Evolutionary conservation across 2,797 vertebrate species (phyloP).

Genomic region (Dermochelys coriacea): DNA sequence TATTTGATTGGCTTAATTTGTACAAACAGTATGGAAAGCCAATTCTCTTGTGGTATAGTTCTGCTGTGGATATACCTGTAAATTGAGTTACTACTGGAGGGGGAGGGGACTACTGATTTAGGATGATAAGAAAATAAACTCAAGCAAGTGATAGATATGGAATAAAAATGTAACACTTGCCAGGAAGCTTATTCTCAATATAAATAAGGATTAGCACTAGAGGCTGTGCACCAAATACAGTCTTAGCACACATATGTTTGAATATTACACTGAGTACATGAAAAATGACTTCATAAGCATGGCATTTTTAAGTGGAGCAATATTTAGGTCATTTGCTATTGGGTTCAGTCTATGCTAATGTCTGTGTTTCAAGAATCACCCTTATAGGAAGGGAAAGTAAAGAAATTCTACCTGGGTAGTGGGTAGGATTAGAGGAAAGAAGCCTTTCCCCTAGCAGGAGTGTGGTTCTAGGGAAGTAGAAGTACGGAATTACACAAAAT

Average conservation of each 20-base stretch:
- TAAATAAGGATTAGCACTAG: conserved; percentile 64
- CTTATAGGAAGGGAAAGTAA: fast-evolving
- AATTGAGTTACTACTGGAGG: neutral
- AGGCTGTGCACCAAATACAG: neutral
- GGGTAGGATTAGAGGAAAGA: neutral
- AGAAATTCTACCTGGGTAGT: neutral
- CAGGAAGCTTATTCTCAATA: conserved; percentile 4
- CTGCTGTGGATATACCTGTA: neutral
- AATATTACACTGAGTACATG: neutral
- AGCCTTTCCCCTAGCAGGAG: neutral
- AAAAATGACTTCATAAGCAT: conserved; percentile 7
- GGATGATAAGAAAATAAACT: conserved; percentile 42
- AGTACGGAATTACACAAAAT: neutral
- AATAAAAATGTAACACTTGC: conserved; percentile 53
- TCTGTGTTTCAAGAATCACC: neutral
- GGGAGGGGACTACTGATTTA: neutral
- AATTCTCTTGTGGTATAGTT: neutral
- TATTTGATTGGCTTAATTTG: neutral
- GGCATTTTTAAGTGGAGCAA: neutral
- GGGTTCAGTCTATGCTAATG: neutral
- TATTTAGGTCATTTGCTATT: neutral
- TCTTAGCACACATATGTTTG: conserved; percentile 9
- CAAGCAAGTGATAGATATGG: conserved; percentile 35
- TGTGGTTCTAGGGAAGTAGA: neutral
- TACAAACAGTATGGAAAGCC: neutral